These are phyloP conservation scores for Solea solea DNA, from an alignment of 2,113 vertebrate genomes.

Conservation along the genomic window DNA sequence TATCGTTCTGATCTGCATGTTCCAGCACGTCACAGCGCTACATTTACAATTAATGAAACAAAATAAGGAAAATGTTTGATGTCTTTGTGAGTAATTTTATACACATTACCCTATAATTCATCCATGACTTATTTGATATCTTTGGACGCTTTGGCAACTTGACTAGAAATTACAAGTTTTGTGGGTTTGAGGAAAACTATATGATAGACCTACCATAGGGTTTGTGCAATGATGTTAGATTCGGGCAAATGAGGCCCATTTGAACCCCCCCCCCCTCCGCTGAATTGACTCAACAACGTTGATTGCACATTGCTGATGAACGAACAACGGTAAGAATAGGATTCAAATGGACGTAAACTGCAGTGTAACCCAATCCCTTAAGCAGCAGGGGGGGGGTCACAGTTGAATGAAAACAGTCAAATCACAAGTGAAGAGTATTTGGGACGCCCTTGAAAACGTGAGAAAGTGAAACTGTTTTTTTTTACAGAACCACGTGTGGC, in stretches of 20 bases:
- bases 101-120: slow-evolving; percentile 19
- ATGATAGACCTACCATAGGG: slow-evolving; percentile 23
- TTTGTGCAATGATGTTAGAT: slow-evolving; percentile 31
- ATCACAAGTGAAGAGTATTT: slow-evolving; percentile 13
- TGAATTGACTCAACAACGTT: slow-evolving; percentile 20
- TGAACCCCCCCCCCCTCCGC: slow-evolving; percentile 4
- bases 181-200: slow-evolving; percentile 30
- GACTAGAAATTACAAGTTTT: slow-evolving; percentile 36
- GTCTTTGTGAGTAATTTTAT: slow-evolving; percentile 1
- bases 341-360: slow-evolving; percentile 26
- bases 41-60: not conserved
- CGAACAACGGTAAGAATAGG: not conserved
- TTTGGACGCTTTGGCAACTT: slow-evolving; percentile 29
- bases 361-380: slow-evolving; percentile 22
- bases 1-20: not conserved
- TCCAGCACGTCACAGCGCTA: not conserved
- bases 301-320: slow-evolving; percentile 31
- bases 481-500: slow-evolving; percentile 16
- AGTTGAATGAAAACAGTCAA: slow-evolving; percentile 34
- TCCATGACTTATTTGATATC: slow-evolving; percentile 15
- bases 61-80: not conserved
- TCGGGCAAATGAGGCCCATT: slow-evolving; percentile 16
- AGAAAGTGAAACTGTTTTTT: slow-evolving; percentile 10
- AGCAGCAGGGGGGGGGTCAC: not conserved
- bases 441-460: slow-evolving; percentile 8